Evolutionary conservation across 2,113 vertebrate species (phyloP).

Genomic region (Nycticebus coucang): DNA sequence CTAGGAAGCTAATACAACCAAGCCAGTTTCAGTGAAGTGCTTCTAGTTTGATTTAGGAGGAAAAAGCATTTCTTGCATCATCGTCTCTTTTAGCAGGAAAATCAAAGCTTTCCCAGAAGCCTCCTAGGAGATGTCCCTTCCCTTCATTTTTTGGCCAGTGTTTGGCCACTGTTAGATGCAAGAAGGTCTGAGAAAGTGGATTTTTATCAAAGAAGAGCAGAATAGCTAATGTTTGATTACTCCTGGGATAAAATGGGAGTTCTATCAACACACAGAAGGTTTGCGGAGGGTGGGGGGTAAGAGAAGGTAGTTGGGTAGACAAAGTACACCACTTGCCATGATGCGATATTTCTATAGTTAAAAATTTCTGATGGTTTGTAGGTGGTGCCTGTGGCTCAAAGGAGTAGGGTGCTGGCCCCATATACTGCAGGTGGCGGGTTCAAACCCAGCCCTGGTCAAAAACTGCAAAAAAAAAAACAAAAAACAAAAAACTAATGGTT

Average conservation of each 20-base stretch:
- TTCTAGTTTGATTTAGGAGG: background rate
- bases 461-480: too few relatives aligned
- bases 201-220: background rate
- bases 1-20: background rate
- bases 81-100: background rate
- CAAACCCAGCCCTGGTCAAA: too few relatives aligned
- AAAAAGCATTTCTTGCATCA: background rate
- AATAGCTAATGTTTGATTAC: background rate
- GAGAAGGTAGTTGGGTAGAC: background rate
- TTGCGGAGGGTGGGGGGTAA: background rate
- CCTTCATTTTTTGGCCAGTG: background rate
- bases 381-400: too few relatives aligned
- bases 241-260: background rate
- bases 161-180: background rate
- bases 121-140: background rate
- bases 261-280: background rate
- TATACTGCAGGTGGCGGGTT: too few relatives aligned
- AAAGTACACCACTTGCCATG: background rate
- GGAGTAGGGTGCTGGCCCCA: too few relatives aligned
- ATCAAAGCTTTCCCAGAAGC: constrained; percentile 9
- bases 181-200: background rate
- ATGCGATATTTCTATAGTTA: background rate
- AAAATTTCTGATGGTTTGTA: background rate
- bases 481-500: background rate
- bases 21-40: background rate